A percentile compares a stretch with the other conserved stretches of the same genome.
Conservation (phyloP, 2,113 vertebrate species). For the Marmota flaviventris region DNA sequence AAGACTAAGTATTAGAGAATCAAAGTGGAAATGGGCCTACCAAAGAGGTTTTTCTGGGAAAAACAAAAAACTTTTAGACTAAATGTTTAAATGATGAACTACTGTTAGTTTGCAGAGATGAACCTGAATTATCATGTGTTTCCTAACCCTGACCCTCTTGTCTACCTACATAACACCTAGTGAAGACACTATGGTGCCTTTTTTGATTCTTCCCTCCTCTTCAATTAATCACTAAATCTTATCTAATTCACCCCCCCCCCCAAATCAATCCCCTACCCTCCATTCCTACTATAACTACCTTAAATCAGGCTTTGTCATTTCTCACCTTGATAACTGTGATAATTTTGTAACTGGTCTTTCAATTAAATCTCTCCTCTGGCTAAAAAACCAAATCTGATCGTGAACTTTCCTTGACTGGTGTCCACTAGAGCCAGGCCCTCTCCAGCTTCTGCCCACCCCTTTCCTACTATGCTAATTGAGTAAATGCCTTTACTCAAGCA, state of each 20-base stretch:
- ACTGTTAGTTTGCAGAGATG: neutral
- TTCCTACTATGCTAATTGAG: neutral
- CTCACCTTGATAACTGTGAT: conserved; percentile 1
- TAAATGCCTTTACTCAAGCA: neutral
- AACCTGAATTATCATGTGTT: neutral
- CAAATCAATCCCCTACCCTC: neutral
- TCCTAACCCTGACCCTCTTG: neutral
- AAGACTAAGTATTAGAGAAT: neutral
- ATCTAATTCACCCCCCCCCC: neutral
- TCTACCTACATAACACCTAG: neutral
- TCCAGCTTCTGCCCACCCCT: neutral
- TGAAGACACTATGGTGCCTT: neutral
- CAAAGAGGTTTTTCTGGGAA: neutral
- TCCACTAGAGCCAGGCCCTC: neutral
- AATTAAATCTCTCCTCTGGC: conserved; percentile 45
- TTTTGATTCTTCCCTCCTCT: neutral
- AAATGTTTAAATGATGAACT: neutral
- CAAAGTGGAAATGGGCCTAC: neutral
- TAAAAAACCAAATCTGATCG: conserved; percentile 22
- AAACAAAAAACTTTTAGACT: neutral
- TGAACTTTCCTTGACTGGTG: neutral
- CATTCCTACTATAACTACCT: neutral
- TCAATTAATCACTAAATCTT: neutral
- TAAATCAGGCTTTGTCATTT: neutral
- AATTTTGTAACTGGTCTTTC: neutral